phyloP scores from a whole-genome alignment of 2,113 vertebrate genomes.

The Morone saxatilis region DNA sequence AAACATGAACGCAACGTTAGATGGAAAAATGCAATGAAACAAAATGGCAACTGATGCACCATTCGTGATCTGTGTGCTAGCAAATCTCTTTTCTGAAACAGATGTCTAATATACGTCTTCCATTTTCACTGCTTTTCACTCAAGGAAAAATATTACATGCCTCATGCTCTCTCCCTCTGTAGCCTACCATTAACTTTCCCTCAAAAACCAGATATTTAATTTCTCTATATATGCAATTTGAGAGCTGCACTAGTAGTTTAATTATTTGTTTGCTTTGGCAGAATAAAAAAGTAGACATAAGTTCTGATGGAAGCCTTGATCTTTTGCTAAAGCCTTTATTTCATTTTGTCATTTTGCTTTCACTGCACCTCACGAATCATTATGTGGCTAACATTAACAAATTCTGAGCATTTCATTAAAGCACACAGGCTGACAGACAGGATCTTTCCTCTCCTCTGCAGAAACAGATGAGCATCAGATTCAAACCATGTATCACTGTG shows the following conservation, averaged over 20 bases:
- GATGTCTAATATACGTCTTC: not conserved
- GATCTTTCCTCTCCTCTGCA: constrained; percentile 5
- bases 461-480: constrained; percentile 20
- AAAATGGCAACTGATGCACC: not conserved
- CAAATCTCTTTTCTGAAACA: not conserved
- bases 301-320: not conserved
- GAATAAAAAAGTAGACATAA: not conserved
- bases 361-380: constrained; percentile 8
- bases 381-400: constrained; percentile 8
- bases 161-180: not conserved
- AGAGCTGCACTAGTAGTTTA: not conserved
- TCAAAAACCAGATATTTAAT: constrained; percentile 20
- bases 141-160: not conserved
- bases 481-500: constrained; percentile 21
- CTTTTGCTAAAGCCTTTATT: constrained; percentile 2
- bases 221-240: not conserved
- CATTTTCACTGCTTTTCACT: not conserved
- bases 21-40: not conserved
- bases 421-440: constrained; percentile 4
- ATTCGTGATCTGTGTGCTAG: not conserved
- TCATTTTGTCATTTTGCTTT: not conserved
- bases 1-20: not conserved
- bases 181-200: not conserved
- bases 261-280: constrained; percentile 22
- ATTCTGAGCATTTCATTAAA: constrained; percentile 24